A percentile compares a stretch with the other conserved stretches of the same genome.
phyloP scores from a whole-genome alignment of 2,113 vertebrate genomes.

The Pseudopipra pipra region DNA sequence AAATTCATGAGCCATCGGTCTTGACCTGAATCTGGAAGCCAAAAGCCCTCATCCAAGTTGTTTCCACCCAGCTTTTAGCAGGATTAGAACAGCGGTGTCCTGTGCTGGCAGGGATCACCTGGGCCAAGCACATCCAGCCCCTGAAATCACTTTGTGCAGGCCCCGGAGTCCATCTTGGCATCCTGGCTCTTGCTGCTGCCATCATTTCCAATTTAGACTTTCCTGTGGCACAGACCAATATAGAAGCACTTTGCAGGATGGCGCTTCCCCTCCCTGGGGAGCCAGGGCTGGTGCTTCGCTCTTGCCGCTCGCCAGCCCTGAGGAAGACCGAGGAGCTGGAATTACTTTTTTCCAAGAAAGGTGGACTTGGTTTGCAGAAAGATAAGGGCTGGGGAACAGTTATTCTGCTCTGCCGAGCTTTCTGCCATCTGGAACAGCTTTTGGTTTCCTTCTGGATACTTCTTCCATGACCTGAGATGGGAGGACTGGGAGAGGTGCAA shows the following conservation, averaged over 20 bases:
- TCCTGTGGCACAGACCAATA: not conserved
- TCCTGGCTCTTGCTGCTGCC: not conserved
- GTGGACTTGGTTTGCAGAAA: constrained; percentile 33
- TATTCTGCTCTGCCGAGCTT: not conserved
- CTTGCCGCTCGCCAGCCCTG: not conserved
- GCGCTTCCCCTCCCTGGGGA: not conserved
- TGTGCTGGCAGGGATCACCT: not conserved
- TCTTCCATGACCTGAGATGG: not conserved
- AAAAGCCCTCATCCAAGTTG: not conserved
- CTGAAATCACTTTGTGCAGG: not conserved
- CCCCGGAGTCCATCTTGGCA: not conserved
- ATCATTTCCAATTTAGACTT: not conserved
- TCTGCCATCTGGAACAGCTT: constrained; percentile 30
- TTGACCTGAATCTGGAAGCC: not conserved
- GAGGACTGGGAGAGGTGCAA: not conserved
- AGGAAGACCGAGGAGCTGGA: not conserved
- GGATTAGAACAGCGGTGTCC: not conserved
- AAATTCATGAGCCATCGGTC: not conserved
- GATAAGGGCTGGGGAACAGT: not conserved
- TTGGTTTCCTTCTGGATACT: not conserved
- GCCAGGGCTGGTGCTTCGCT: accelerated
- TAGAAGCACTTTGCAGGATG: constrained; percentile 23
- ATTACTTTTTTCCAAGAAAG: constrained; percentile 31
- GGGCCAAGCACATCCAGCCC: not conserved
- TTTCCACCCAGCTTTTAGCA: not conserved